These are phyloP conservation scores for Calephelis perditalis DNA, from an alignment of 2,888 invertebrate species.

Conservation along the genomic window DNA sequence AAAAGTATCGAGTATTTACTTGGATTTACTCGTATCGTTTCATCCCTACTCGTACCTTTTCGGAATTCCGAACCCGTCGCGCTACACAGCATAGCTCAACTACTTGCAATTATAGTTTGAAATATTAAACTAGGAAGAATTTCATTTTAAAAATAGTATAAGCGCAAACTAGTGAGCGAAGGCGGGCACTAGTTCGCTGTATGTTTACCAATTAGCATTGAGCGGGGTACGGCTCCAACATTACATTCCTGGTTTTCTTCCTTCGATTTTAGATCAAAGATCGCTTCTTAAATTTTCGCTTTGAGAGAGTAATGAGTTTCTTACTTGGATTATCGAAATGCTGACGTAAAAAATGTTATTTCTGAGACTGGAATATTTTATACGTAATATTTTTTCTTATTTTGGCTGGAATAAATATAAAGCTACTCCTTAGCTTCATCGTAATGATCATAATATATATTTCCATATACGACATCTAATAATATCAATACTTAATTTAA, in stretches of 20 bases:
- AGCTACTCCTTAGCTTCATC: too few species aligned
- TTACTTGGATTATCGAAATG: conserved; percentile 2
- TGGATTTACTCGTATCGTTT: too few species aligned
- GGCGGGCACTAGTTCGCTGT: conserved; percentile 49
- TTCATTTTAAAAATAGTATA: conserved; percentile 65
- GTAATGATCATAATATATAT: too few species aligned
- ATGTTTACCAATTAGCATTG: conserved; percentile 63
- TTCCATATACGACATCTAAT: too few species aligned
- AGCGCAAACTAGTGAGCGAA: conserved; percentile 41
- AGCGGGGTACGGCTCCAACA: conserved; percentile 35
- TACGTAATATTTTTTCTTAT: too few species aligned
- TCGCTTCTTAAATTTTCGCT: conserved; percentile 36
- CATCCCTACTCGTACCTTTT: conserved; percentile 31
- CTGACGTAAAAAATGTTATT: not conserved
- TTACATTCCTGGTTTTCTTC: conserved; percentile 39
- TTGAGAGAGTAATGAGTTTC: conserved; percentile 14
- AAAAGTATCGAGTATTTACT: too few species aligned
- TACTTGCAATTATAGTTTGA: conserved; percentile 54
- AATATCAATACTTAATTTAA: too few species aligned
- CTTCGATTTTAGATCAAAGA: conserved; percentile 51
- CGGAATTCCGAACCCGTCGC: conserved; percentile 47
- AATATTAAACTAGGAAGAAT: conserved; percentile 65
- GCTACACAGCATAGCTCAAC: conserved; percentile 41
- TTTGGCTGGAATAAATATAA: too few species aligned
- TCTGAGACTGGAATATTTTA: too few species aligned